A percentile compares a stretch with the other conserved stretches of the same genome.
Evolutionary conservation across 2,888 invertebrate species (phyloP).

Genomic region (Nephrotoma flavescens): DNA sequence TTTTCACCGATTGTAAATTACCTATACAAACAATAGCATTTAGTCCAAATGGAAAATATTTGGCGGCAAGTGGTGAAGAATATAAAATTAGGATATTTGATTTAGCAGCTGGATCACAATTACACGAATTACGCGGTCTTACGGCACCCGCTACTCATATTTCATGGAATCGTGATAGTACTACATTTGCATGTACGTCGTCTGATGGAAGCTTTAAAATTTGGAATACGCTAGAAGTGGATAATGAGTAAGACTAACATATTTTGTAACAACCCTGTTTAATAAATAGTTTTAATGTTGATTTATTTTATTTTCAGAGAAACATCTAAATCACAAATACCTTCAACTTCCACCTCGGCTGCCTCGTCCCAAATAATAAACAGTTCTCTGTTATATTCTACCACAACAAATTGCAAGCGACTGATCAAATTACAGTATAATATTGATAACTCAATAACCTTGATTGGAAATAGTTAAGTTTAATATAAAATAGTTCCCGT

Average conservation of each 20-base stretch:
- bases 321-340: neutral
- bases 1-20: slow-evolving; percentile 64
- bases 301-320: neutral
- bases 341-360: neutral
- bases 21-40: slow-evolving; percentile 64
- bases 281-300: neutral
- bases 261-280: neutral
- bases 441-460: neutral
- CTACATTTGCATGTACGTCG: slow-evolving; percentile 49
- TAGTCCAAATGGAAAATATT: slow-evolving; percentile 67
- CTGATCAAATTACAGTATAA: slow-evolving; percentile 3
- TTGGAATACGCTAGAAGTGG: slow-evolving; percentile 39
- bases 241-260: slow-evolving; percentile 10
- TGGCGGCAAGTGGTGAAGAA: slow-evolving; percentile 70
- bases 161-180: slow-evolving; percentile 42
- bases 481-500: neutral
- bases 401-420: slow-evolving; percentile 4
- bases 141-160: slow-evolving; percentile 38
- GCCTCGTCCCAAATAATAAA: neutral
- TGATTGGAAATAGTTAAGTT: slow-evolving; percentile 5
- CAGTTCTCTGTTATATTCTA: neutral
- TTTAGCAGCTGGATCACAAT: slow-evolving; percentile 40
- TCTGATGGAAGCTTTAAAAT: slow-evolving; percentile 48
- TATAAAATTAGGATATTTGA: slow-evolving; percentile 50
- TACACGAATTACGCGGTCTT: slow-evolving; percentile 44